Evolutionary conservation across 1,140 invertebrate species (phyloP), one percentile per base, ranked within the genome.

Genomic region (Ephestia elutella): DNA sequence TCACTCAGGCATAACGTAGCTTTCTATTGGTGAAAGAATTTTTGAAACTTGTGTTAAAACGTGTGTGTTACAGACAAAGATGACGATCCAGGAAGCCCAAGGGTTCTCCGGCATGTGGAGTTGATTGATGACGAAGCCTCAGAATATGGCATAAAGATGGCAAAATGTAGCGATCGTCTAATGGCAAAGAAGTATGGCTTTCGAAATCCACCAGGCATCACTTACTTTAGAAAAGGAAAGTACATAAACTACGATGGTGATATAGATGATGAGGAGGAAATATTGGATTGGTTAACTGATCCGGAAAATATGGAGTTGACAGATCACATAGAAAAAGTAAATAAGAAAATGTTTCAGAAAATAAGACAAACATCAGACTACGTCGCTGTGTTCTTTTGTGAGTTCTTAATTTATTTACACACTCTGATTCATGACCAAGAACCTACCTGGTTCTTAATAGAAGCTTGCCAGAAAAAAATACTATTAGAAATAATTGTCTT

Each of bases 121-220:
- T 86, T 97, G 49, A 97, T 98, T 66, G 96, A 97, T 70, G 96
- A 97, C 71, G 96, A 98, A 89, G 96, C 96, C 13, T 89, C 93
- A 0, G 95, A 97, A 82, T 98, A 96, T 87, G 96, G 96, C 56
- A 96, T 98, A 65, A 95, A 96, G 89, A 93, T 98, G 57, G 95
- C 96, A 0, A 96, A 97, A 90, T 96, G 96, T 89, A 93, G 92
- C 71, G 96, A 98, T 87, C 91, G 93, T 18, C 76, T 98, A 15
- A 97, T 98, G 95, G 96, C 96, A 1, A 98, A 98, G 83, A 98
- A 98, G 78, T 97, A 96, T 83, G 96, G 96, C 0, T 96, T 93
- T 75, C 91, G 96, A 67, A 95, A 96, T 78, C 95, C 95, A 25
- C 96, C 96, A 0, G 96, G 96, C 0, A 93, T 98, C 0, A 96